Evolutionary conservation across 2,113 vertebrate species (phyloP).

Genomic region (Probosciger aterrimus): DNA sequence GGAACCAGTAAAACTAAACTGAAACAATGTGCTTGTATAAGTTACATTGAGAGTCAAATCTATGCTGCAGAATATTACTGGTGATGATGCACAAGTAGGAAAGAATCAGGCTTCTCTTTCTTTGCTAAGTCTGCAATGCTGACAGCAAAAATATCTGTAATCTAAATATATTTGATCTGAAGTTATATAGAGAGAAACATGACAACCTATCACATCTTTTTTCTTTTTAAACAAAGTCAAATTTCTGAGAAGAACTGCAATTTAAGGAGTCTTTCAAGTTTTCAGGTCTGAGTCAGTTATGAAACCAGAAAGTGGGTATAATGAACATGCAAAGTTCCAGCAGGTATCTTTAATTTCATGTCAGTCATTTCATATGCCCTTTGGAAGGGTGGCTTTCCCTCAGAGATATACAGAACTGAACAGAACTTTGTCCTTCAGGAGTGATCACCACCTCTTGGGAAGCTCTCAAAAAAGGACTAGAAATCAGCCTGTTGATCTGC

Average conservation of each 20-base stretch:
- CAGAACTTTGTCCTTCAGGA: background rate
- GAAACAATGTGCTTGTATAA: background rate
- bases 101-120: slow-evolving; percentile 32
- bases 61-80: background rate
- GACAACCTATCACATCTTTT: slow-evolving; percentile 52
- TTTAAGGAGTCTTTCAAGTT: slow-evolving; percentile 46
- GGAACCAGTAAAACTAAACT: background rate
- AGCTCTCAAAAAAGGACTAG: background rate
- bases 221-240: slow-evolving; percentile 45
- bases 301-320: background rate
- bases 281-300: slow-evolving; percentile 50
- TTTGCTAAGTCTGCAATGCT: slow-evolving; percentile 18
- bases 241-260: slow-evolving; percentile 15
- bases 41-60: background rate
- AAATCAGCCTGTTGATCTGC: background rate
- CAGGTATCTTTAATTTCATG: background rate
- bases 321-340: background rate
- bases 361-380: background rate
- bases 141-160: slow-evolving; percentile 54
- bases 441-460: background rate
- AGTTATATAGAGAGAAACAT: slow-evolving; percentile 44
- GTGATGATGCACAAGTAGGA: background rate
- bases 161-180: slow-evolving; percentile 65
- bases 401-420: background rate
- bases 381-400: background rate